Conservation (phyloP, 2,113 vertebrate genomes). For the Nycticebus coucang region DNA sequence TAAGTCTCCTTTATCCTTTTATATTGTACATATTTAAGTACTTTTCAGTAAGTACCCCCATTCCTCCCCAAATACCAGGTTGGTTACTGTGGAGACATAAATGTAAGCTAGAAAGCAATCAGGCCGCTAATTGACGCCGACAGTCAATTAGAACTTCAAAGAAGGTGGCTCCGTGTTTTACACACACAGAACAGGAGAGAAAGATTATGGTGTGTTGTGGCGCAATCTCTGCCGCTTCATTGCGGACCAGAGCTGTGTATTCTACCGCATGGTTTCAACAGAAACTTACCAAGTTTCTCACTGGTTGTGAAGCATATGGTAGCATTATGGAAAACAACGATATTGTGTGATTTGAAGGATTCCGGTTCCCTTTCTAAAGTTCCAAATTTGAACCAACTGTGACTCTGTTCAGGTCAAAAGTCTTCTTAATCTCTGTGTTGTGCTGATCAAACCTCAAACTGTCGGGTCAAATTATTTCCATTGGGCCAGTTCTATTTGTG, state of each 20-base stretch:
- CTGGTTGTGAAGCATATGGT: slow-evolving; percentile 81
- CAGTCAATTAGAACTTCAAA: slow-evolving; percentile 91
- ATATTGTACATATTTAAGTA: slow-evolving; percentile 66
- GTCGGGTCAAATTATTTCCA: slow-evolving; percentile 88
- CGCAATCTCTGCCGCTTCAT: slow-evolving; percentile 84
- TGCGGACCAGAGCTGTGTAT: slow-evolving; percentile 78
- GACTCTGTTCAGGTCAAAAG: slow-evolving; percentile 85
- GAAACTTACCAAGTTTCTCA: slow-evolving; percentile 82
- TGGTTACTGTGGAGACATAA: slow-evolving; percentile 85
- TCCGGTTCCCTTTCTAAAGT: slow-evolving; percentile 81
- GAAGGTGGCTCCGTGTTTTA: slow-evolving; percentile 84
- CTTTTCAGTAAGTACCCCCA: slow-evolving; percentile 61
- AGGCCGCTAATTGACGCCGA: slow-evolving; percentile 85
- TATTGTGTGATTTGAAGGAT: slow-evolving; percentile 81
- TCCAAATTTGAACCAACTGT: slow-evolving; percentile 82
- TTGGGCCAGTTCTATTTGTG: slow-evolving; percentile 84
- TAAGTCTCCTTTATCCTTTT: slow-evolving; percentile 61
- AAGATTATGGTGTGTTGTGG: slow-evolving; percentile 83
- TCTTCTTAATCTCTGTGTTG: slow-evolving; percentile 86
- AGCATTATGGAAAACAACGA: slow-evolving; percentile 84
- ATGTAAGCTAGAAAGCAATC: slow-evolving; percentile 83
- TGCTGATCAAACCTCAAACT: slow-evolving; percentile 86
- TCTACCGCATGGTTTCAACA: slow-evolving; percentile 81
- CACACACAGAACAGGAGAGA: slow-evolving; percentile 82
- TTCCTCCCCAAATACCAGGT: slow-evolving; percentile 64